phyloP scores from a whole-genome alignment of 2,113 vertebrate species.

The Myocastor coypus region DNA sequence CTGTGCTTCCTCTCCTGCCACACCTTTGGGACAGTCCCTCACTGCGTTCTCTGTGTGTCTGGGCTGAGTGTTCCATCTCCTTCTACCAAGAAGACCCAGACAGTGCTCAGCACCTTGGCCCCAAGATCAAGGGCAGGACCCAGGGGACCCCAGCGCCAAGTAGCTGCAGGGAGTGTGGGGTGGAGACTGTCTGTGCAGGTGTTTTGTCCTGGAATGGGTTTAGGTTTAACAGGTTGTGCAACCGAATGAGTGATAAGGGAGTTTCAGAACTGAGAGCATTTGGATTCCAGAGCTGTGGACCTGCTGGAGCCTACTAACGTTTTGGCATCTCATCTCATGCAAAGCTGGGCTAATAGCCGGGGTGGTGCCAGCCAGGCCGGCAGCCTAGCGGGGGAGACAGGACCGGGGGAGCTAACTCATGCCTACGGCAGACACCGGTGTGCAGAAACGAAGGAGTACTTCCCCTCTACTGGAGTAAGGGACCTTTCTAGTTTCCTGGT shows the following conservation, averaged over 20 bases:
- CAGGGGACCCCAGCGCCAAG: background rate
- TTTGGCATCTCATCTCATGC: background rate
- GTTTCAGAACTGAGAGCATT: background rate
- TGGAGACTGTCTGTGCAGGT: background rate
- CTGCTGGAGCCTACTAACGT: background rate
- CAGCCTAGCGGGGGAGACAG: fast-evolving
- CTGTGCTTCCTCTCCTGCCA: background rate
- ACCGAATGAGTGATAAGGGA: background rate
- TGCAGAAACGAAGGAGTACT: background rate
- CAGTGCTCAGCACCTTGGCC: too few relatives aligned
- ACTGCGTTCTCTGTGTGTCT: background rate
- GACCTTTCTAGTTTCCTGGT: background rate
- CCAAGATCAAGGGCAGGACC: background rate
- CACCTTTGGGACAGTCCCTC: background rate
- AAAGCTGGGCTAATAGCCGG: background rate
- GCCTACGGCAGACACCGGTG: background rate
- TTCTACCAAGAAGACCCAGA: background rate
- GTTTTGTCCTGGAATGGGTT: background rate
- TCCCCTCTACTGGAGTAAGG: background rate
- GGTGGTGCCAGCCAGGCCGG: background rate
- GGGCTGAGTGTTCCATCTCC: background rate
- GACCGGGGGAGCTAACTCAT: background rate
- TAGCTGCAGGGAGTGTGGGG: background rate
- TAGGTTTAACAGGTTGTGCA: background rate
- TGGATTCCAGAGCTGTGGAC: background rate